Evolutionary conservation across 1,140 invertebrate genomes (phyloP).

Genomic region (Drosophila nebulosa): DNA sequence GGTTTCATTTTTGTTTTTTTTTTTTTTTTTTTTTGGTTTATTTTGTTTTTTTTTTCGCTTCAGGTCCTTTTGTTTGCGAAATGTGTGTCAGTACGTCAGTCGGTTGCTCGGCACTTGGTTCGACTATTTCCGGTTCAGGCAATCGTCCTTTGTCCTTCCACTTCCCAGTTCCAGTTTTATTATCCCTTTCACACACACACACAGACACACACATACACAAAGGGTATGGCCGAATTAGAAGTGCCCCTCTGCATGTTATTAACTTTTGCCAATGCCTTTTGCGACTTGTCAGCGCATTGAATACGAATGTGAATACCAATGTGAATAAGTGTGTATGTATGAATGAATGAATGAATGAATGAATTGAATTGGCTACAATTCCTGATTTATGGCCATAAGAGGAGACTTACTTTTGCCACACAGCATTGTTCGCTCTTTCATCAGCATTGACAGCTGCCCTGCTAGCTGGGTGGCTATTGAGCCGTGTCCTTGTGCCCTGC

Average conservation of each 20-base stretch:
- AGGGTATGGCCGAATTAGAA: constrained; percentile 4
- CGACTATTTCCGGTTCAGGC: constrained; percentile 76
- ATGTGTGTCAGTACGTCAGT: constrained; percentile 78
- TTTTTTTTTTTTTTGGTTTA: constrained; percentile 27
- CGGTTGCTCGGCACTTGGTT: constrained; percentile 74
- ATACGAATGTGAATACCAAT: constrained; percentile 30
- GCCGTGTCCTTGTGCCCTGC: constrained; percentile 19
- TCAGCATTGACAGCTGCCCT: constrained; percentile 53
- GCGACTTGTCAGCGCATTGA: constrained; percentile 48
- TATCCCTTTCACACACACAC: constrained; percentile 44
- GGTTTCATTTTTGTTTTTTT: constrained; percentile 26
- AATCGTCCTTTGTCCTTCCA: constrained; percentile 46
- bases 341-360: background rate
- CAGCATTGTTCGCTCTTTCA: background rate
- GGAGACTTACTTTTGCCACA: background rate
- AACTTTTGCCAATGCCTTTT: constrained; percentile 64
- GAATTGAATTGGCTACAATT: constrained; percentile 7
- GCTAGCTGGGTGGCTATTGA: constrained; percentile 18
- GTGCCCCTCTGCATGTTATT: constrained; percentile 52
- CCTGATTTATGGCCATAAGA: constrained; percentile 62
- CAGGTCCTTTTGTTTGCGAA: constrained; percentile 64
- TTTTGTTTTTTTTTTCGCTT: constrained; percentile 26
- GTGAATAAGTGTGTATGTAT: constrained; percentile 5
- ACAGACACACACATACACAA: constrained; percentile 23
- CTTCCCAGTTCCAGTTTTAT: constrained; percentile 33